Base-by-base conservation (phyloP, 1,140 invertebrate species). In the honey bee (Apis mellifera) region DNA sequence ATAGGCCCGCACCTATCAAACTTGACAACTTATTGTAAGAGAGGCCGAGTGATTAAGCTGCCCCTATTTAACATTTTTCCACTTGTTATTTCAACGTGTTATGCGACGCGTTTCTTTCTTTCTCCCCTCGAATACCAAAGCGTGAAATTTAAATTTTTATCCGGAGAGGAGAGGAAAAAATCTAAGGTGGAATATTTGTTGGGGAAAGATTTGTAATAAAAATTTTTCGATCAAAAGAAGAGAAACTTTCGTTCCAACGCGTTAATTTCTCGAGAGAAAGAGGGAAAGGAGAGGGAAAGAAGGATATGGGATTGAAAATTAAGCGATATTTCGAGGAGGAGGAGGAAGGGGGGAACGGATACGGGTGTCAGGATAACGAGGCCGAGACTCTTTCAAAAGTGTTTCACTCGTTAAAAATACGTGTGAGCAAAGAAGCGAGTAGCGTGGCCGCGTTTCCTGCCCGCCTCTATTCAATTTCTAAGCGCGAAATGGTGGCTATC, bases 401-500 rank as follows among this genome's bases (percentile, higher is more conserved):
- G 55, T 62, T 83, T 79, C 68, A 78, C 78, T 65, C 9, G 68
- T 87, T 68, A 64, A 66, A n/a, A 52, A 32, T 60, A 64, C 26
- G 55, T 42, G 68, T 62, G 55, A n/a, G 75, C 70, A 32, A 83
- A 77, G 69, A 72, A 66, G 54, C 62, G 79, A 75, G 62, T 76
- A 90, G 86, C 83, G 90, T 86, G 89, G 74, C 83, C 74, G 79
- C 86, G 75, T 89, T 92, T 91, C 90, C 88, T 88, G 88, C 62
- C 60, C 81, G 59, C 68, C 60, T 81, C 90, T 89, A 91, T 92
- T 92, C 85, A 92, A 92, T 91, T 91, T 90, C 85, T 81, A 80
- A 80, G 64, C 82, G 64, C 78, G 89, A 91, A 92, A 90, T 89
- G 88, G 85, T 84, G 84, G 84, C 84, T 62, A 71, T 66, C 60